These are phyloP conservation scores for Phrynocephalus versicolor DNA, from an alignment of 2,113 vertebrate genomes.

Conservation along the genomic window DNA sequence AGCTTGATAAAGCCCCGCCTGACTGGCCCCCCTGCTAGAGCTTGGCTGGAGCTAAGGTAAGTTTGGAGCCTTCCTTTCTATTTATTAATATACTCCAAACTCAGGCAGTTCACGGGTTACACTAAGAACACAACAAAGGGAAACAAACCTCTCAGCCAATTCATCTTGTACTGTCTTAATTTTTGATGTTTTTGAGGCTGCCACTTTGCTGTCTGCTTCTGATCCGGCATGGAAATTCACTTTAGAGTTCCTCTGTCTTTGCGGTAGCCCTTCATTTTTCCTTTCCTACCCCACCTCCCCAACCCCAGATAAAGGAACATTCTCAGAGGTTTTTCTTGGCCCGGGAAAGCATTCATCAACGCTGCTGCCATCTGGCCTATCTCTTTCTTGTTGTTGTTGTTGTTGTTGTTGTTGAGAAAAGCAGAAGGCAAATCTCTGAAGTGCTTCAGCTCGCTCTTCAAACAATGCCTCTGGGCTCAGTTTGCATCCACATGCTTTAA, in stretches of 20 bases:
- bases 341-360: background rate
- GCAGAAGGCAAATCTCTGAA: background rate
- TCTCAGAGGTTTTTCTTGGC: background rate
- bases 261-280: too few relatives aligned
- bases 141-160: background rate
- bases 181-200: constrained; percentile 17
- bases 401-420: background rate
- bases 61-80: too few relatives aligned
- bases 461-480: background rate
- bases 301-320: background rate
- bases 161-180: background rate
- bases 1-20: too few relatives aligned
- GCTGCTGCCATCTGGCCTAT: background rate
- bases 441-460: background rate
- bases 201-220: background rate
- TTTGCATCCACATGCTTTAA: background rate
- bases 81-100: too few relatives aligned
- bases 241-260: too few relatives aligned
- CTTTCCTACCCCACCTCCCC: too few relatives aligned
- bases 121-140: too few relatives aligned
- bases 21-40: too few relatives aligned
- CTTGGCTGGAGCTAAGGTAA: too few relatives aligned
- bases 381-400: too few relatives aligned
- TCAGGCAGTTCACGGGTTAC: too few relatives aligned
- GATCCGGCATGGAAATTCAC: too few relatives aligned